phyloP scores from a whole-genome alignment of 2,888 invertebrate genomes.

The Xestobium rufovillosum region DNA sequence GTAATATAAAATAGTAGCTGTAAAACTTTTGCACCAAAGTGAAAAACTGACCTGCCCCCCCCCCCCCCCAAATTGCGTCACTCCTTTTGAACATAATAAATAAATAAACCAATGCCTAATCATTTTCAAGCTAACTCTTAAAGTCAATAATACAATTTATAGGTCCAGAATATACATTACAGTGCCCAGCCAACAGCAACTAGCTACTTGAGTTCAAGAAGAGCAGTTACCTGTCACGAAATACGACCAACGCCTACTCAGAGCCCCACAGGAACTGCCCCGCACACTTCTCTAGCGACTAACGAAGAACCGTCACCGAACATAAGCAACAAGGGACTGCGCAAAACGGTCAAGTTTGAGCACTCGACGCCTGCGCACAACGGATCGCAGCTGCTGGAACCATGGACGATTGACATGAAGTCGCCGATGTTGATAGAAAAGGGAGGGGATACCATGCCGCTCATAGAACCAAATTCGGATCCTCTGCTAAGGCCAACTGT shows the following conservation, averaged over 20 bases:
- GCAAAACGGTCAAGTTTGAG: slow-evolving; percentile 67
- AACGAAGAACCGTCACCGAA: slow-evolving; percentile 43
- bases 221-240: slow-evolving; percentile 46
- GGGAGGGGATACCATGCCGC: slow-evolving; percentile 31
- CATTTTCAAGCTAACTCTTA: no score
- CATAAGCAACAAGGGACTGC: slow-evolving; percentile 44
- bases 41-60: no score
- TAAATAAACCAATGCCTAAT: no score
- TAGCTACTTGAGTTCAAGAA: slow-evolving; percentile 46
- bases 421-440: slow-evolving; percentile 26
- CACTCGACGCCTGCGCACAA: slow-evolving; percentile 28
- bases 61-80: no score
- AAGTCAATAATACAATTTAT: slow-evolving; percentile 22
- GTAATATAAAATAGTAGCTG: no score
- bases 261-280: slow-evolving; percentile 41
- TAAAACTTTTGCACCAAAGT: no score
- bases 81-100: no score
- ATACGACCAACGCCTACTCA: slow-evolving; percentile 49
- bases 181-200: slow-evolving; percentile 49
- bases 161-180: slow-evolving; percentile 50
- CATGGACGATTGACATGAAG: slow-evolving; percentile 37
- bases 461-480: slow-evolving; percentile 25
- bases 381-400: slow-evolving; percentile 35
- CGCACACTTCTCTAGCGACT: slow-evolving; percentile 40
- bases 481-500: slow-evolving; percentile 17